Conservation (phyloP, 1,140 invertebrate genomes). For the Trypoxylus dichotomus region DNA sequence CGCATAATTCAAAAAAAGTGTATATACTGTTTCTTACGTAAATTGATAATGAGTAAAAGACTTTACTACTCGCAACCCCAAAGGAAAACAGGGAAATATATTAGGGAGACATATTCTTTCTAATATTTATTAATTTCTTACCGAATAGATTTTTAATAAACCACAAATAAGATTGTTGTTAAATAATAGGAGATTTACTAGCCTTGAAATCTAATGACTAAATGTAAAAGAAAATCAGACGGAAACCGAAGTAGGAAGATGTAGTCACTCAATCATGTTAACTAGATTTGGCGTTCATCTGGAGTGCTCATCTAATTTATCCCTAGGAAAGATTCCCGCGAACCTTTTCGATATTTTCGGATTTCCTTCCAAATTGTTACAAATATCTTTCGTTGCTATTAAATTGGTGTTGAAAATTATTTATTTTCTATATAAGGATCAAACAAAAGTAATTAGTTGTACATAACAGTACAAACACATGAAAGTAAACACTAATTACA, state of each 20-base stretch:
- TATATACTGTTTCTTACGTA: too few relatives aligned
- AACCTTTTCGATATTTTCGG: constrained; percentile 19
- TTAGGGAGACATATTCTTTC: too few relatives aligned
- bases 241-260: background rate
- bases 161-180: background rate
- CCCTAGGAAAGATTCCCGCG: constrained; percentile 28
- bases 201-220: background rate
- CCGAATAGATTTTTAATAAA: too few relatives aligned
- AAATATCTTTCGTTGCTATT: background rate
- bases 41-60: too few relatives aligned
- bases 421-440: too few relatives aligned
- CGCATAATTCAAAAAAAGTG: too few relatives aligned
- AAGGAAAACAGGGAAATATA: too few relatives aligned
- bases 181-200: constrained; percentile 3
- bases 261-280: constrained; percentile 40
- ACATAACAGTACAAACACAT: too few relatives aligned
- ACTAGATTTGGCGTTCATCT: constrained; percentile 41
- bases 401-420: background rate
- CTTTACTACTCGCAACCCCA: too few relatives aligned
- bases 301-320: constrained; percentile 39
- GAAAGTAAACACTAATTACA: too few relatives aligned
- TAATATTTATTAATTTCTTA: too few relatives aligned
- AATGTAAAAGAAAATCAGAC: background rate
- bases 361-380: constrained; percentile 16
- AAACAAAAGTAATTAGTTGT: too few relatives aligned